Evolutionary conservation across 2,113 vertebrate species (phyloP), one percentile per base, ranked within the genome.

Genomic region (Noturus placidus): DNA sequence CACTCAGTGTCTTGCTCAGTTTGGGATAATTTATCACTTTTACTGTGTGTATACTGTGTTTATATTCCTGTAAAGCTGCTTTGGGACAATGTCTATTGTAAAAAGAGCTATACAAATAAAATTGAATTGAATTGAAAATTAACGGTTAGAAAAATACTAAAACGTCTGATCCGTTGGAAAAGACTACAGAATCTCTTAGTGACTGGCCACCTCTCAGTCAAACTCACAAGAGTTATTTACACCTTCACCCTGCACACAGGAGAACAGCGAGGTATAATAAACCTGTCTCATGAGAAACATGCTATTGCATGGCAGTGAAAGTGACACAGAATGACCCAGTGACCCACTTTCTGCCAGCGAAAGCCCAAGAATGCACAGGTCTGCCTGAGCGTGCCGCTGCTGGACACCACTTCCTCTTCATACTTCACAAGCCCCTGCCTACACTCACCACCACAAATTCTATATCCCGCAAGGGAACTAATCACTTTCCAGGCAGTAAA

Each of bases 341-440:
- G 89, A 92, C 91, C 88, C 87, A 92, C 83, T 91, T 92, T 87
- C 86, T 38, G 22, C 54, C 17, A 78, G 46, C 20, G 27, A 82
- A 56, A 35, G 80, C 69, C 54, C 56, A 57, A 78, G 57, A 89
- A 59, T 46, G 59, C 83, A 65, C 46, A 4, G 20, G 19, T 82
- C 87, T 78, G 86, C 69, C 83, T 8, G 69, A 76, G 83, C 22
- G 61, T 46, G 65, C 85, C 20, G 76, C 89, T 81, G 88, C 86
- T 30, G 63, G 83, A 77, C 85, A 57, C 87, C 57, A 65, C 82
- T 38, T 77, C 59, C 81, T 63, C 33, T 35, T 50, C n/a, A 86
- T 33, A 69, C 89, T 54, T 63, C 11, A 13, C 30, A 76, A 74
- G 82, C 82, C 87, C n/a, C 46, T 52, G 38, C 42, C 4, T 79